Evolutionary conservation across 1,140 invertebrate species (phyloP).

Genomic region (Hylyphantes graminicola): DNA sequence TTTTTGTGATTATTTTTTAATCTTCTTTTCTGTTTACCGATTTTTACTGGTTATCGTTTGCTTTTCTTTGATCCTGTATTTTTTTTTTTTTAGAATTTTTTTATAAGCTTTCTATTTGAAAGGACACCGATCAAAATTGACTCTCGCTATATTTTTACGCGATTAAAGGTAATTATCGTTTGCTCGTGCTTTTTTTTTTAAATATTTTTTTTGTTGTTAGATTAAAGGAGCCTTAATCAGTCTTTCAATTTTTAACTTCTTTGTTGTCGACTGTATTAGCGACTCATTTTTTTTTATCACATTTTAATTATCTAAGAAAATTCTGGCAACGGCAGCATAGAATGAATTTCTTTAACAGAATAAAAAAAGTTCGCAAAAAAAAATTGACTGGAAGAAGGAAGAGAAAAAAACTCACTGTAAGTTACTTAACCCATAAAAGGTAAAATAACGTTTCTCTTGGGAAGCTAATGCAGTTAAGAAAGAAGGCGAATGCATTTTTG

Average conservation of each 20-base stretch:
- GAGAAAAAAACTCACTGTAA: constrained; percentile 13
- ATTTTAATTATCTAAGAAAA: constrained; percentile 32
- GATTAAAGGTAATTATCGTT: constrained; percentile 53
- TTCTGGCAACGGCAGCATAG: constrained; percentile 4
- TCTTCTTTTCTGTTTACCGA: constrained; percentile 13
- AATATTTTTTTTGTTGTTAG: constrained; percentile 7
- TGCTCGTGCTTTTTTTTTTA: constrained; percentile 13
- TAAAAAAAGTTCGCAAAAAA: constrained; percentile 1
- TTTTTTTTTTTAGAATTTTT: constrained; percentile 7
- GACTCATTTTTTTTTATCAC: constrained; percentile 20
- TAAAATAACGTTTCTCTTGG: constrained; percentile 51
- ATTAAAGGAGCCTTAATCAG: constrained; percentile 46
- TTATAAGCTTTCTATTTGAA: neutral
- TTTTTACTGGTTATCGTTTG: constrained; percentile 26
- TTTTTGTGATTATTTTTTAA: constrained; percentile 13
- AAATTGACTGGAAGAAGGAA: neutral
- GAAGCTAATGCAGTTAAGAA: constrained; percentile 43
- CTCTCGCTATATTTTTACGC: constrained; percentile 52
- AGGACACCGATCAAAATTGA: constrained; percentile 49
- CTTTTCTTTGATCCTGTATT: constrained; percentile 11
- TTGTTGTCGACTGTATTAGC: constrained; percentile 32
- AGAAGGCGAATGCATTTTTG: constrained; percentile 31
- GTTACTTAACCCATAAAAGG: constrained; percentile 54
- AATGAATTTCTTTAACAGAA: neutral
- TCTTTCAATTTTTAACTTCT: constrained; percentile 43